These are phyloP conservation scores for Callospermophilus lateralis DNA, from an alignment of 2,113 vertebrate species.

Conservation along the genomic window DNA sequence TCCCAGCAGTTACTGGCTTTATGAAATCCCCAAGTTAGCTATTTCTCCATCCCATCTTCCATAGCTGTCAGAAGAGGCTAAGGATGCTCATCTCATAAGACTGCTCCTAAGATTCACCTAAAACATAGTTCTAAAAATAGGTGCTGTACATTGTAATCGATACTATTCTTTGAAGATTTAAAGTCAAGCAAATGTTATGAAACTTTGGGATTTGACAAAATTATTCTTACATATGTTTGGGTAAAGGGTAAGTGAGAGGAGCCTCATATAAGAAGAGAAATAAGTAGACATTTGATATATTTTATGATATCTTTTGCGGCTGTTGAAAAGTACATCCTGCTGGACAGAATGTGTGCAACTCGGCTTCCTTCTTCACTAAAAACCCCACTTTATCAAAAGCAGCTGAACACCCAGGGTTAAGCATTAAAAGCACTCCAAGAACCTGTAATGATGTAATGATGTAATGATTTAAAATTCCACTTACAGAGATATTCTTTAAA, in stretches of 20 bases:
- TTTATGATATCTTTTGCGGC: background rate
- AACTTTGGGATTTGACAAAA: constrained; percentile 30
- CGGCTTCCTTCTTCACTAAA: accelerated
- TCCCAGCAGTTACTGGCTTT: background rate
- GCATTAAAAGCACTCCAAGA: background rate
- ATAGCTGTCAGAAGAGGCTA: background rate
- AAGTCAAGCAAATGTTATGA: background rate
- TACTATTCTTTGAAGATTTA: background rate
- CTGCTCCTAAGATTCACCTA: background rate
- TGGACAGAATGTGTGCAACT: background rate
- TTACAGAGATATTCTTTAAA: background rate
- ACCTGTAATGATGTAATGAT: too few species aligned
- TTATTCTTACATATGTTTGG: background rate
- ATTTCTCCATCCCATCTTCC: background rate
- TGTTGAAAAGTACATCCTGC: background rate
- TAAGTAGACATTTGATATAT: too few species aligned
- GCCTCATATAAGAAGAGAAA: background rate
- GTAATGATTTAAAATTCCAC: background rate
- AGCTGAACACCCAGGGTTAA: accelerated
- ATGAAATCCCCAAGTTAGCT: background rate
- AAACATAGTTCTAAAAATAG: background rate
- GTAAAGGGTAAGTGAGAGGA: background rate
- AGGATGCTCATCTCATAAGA: background rate
- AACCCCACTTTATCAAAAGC: background rate
- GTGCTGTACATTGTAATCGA: background rate